Evolutionary conservation across 2,113 vertebrate species (phyloP).

Genomic region (Oriolus oriolus): DNA sequence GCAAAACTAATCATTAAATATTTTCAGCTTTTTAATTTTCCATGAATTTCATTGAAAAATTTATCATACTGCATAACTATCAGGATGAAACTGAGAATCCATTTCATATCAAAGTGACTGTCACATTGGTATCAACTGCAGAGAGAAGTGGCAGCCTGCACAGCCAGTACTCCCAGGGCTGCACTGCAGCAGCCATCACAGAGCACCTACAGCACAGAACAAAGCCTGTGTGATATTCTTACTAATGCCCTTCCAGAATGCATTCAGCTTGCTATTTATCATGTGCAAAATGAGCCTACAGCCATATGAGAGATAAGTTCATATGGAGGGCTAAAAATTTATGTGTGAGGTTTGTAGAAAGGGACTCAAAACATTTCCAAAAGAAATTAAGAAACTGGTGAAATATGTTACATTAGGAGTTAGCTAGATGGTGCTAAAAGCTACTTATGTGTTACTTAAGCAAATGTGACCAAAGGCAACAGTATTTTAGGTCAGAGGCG

Average conservation of each 20-base stretch:
- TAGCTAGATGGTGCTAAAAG: conserved; percentile 41
- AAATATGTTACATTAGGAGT: background rate
- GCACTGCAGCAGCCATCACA: background rate
- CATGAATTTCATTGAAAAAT: background rate
- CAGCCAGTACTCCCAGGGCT: background rate
- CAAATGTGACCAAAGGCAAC: background rate
- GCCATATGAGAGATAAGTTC: background rate
- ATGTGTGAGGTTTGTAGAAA: background rate
- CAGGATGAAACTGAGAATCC: background rate
- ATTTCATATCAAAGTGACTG: background rate
- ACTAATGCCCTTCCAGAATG: background rate
- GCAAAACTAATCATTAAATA: background rate
- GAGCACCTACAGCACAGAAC: background rate
- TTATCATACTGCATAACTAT: background rate
- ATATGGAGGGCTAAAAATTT: background rate
- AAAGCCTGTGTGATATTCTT: background rate
- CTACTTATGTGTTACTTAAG: background rate
- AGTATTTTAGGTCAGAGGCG: background rate
- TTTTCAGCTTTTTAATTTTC: background rate
- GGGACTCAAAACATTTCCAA: background rate
- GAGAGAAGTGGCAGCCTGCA: background rate
- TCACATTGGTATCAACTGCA: background rate
- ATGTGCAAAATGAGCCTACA: background rate
- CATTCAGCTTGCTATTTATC: background rate
- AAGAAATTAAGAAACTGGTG: background rate